Conservation (phyloP, 2,888 invertebrate genomes). For the Drosophila kuntzei region DNA sequence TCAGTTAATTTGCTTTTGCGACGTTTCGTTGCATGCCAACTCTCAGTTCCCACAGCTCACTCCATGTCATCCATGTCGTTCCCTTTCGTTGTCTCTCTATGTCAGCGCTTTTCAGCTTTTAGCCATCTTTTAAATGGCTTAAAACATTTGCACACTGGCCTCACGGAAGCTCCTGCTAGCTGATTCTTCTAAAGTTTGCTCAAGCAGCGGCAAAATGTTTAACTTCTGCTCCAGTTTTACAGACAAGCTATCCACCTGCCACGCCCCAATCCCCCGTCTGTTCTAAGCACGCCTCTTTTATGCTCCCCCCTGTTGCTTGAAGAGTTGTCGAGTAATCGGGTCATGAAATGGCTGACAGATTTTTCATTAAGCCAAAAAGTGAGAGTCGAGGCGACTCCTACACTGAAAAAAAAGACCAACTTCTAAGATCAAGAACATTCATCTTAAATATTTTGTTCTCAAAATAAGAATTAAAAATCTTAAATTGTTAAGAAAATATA, state of each 20-base stretch:
- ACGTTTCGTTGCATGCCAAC: slow-evolving; percentile 33
- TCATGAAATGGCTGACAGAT: slow-evolving; percentile 67
- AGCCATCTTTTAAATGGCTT: slow-evolving; percentile 65
- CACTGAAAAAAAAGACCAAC: too few species aligned
- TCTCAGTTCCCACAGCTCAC: not conserved
- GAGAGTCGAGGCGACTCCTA: slow-evolving; percentile 14
- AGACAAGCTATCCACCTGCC: slow-evolving; percentile 3
- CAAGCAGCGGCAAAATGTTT: slow-evolving; percentile 36
- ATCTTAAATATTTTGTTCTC: too few species aligned
- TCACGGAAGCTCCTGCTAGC: slow-evolving; percentile 41
- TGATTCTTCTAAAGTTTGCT: slow-evolving; percentile 41
- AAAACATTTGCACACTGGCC: slow-evolving; percentile 45
- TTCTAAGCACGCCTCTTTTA: not conserved
- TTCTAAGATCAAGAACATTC: too few species aligned
- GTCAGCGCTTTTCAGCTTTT: slow-evolving; percentile 35
- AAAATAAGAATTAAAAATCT: too few species aligned
- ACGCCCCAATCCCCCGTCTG: not conserved
- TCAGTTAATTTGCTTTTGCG: slow-evolving; percentile 66
- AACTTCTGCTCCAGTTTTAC: slow-evolving; percentile 55
- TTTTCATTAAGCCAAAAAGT: slow-evolving; percentile 59
- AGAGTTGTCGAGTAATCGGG: slow-evolving; percentile 70
- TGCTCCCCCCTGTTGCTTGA: slow-evolving; percentile 34
- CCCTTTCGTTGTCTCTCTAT: slow-evolving; percentile 6
- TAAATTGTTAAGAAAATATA: too few species aligned
- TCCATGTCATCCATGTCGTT: not conserved